Base-by-base conservation (phyloP, 2,888 invertebrate species). In the Temnothorax unifasciatus region DNA sequence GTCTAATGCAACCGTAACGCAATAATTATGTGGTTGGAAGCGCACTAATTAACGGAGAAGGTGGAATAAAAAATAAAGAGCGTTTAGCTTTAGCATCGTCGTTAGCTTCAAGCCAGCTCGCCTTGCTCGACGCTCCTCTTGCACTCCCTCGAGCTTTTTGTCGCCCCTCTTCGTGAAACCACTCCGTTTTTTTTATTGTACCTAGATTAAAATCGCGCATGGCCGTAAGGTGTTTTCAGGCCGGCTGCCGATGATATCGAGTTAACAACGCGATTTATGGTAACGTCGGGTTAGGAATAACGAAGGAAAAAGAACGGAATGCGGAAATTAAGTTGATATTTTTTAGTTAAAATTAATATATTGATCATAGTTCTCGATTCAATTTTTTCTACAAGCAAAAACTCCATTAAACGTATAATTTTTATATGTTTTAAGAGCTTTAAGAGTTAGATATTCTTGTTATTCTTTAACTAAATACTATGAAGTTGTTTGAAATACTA, bases 11-110 rank as follows among this genome's bases (percentile, higher is more conserved):
- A 83, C 81, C 73, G 82, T 86, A 83, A 87, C 83, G 85, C 76
- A 88, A 89, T 85, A 85, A 85, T 89, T 88, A 88, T n/a, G 85
- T 71, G 64, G 76, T 50, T 52, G 81, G 63, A 29, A 76, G 83
- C 61, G 52, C 54, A 57, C 81, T 89, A 89, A 89, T 89, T 89
- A 89, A 87, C 57, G 83, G 34, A 76, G 79, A 69, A 83, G 54
- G 64, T 15, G 54, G 54, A 61, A 75, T 29, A 59, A 73, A 79
- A 85, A 83, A 64, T 79, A 84, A 83, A 83, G 76, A 21, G 73
- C 79, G 13, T 71, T 79, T 79, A 79, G 59, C 79, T 47, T 77
- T 34, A 13, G 57, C 71, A 13, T n/a, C 57, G 8, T 57, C 71
- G 21, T 71, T 59, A 57, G 34, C 34, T 59, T 59, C 21, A 59